Base-by-base conservation (phyloP, 2,888 invertebrate species). In the Acanthacorydalis orientalis region DNA sequence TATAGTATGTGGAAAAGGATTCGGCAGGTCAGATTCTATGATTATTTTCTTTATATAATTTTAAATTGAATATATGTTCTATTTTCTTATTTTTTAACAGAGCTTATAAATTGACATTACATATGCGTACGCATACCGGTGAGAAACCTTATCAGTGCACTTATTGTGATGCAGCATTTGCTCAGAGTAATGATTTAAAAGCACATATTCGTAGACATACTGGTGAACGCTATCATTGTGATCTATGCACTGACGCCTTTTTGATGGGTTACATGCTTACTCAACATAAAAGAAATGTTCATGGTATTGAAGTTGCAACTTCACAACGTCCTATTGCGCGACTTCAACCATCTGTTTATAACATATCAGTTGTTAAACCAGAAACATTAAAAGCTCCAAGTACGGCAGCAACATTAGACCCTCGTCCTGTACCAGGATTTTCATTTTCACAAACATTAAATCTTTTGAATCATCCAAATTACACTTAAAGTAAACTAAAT, bases 101-200 rank as follows among this genome's bases (percentile, higher is more conserved):
- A 46, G 72, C 73, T 2, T 74, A 74, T 52, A 75, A 74, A 59
- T 59, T 75, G 16, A 70, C 72, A 8, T 73, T 75, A 15, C 75
- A 75, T 51, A 47, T 47, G 47, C 42, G 47, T n/a, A 47, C 42
- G 6, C 47, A 47, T 34, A 47, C 47, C 2, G 47, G 47, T 6
- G 42, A 43, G 31, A 42, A 43, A 16, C 43, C 43, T 3, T 47
- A 43, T 23, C 32, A 31, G 2, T 47, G 47, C 32, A 69, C 72
- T 11, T 72, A 74, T 56, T 75, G 75, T 52, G 66, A 69, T 16
- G 72, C 73, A 48, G 69, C 70, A 15, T 75, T 75, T 54, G 70
- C 74, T 1, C 75, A 75, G 57, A 69, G 73, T 38, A 74, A 75
- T 52, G 74, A 75, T 56, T 58, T 75, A 35, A 75, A 74, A 54